Conservation (phyloP, 2,113 vertebrate species). For the Malurus melanocephalus region DNA sequence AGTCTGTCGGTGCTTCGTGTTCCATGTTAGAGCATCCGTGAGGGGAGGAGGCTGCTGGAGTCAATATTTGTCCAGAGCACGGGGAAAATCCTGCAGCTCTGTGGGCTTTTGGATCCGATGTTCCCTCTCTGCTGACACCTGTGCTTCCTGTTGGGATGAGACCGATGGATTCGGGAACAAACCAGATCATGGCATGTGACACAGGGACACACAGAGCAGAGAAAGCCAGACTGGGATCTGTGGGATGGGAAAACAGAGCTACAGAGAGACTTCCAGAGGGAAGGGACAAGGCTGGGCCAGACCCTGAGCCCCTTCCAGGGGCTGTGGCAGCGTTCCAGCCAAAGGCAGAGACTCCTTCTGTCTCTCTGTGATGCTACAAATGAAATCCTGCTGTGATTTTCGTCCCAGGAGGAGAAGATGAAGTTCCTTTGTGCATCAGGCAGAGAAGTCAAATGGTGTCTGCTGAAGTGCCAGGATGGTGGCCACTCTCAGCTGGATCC, state of each 20-base stretch:
- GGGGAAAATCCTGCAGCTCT: not conserved
- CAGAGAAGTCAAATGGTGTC: not conserved
- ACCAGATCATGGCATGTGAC: not conserved
- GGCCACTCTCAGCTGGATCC: not conserved
- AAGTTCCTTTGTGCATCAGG: accelerated
- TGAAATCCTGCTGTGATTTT: not conserved
- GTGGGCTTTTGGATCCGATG: not conserved
- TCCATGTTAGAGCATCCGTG: not conserved
- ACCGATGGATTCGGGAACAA: not conserved
- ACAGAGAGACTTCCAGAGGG: not conserved
- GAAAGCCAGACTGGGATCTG: not conserved
- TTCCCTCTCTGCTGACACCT: not conserved
- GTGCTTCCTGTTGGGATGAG: not conserved
- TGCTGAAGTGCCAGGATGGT: too few relatives aligned
- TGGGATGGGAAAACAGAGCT: accelerated
- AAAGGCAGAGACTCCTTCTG: not conserved
- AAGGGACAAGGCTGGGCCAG: not conserved
- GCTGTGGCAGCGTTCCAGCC: accelerated
- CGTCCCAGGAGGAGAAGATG: accelerated
- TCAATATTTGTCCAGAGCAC: not conserved
- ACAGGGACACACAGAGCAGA: accelerated
- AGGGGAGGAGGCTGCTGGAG: not conserved
- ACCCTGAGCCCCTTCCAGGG: not conserved
- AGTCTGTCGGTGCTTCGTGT: not conserved
- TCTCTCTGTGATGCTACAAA: not conserved